Conservation (phyloP, 1,140 invertebrate genomes). For the Monochamus saltuarius region DNA sequence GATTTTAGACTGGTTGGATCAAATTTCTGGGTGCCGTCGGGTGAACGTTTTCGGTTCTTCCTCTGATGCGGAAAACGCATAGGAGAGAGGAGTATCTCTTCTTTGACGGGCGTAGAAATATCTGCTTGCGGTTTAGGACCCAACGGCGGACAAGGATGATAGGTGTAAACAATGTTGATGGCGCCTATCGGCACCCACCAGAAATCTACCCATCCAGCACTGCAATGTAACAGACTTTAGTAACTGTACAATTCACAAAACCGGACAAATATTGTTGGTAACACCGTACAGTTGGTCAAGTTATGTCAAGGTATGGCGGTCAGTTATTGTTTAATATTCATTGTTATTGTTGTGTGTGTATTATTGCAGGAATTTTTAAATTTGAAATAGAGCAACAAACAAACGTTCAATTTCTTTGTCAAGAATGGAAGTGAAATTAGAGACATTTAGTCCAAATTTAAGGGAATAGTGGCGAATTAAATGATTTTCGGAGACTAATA, state of each 20-base stretch:
- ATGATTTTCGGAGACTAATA: too few relatives aligned
- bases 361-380: too few relatives aligned
- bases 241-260: constrained; percentile 10
- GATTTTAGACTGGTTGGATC: constrained; percentile 81
- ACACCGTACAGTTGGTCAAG: too few relatives aligned
- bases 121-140: constrained; percentile 85
- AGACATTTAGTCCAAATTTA: too few relatives aligned
- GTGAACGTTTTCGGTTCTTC: constrained; percentile 47
- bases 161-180: constrained; percentile 85
- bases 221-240: constrained; percentile 37
- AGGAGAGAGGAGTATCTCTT: constrained; percentile 87
- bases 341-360: too few relatives aligned
- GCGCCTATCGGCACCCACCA: constrained; percentile 94
- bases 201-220: constrained; percentile 90
- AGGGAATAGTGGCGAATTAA: too few relatives aligned
- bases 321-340: too few relatives aligned
- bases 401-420: too few relatives aligned
- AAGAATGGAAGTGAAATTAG: too few relatives aligned
- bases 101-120: constrained; percentile 90
- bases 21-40: constrained; percentile 72
- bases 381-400: too few relatives aligned
- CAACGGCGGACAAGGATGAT: constrained; percentile 86
- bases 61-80: constrained; percentile 81
- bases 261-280: too few relatives aligned
- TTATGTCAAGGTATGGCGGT: too few relatives aligned